Evolutionary conservation across 2,113 vertebrate species (phyloP).

Genomic region (Nibea coibor): DNA sequence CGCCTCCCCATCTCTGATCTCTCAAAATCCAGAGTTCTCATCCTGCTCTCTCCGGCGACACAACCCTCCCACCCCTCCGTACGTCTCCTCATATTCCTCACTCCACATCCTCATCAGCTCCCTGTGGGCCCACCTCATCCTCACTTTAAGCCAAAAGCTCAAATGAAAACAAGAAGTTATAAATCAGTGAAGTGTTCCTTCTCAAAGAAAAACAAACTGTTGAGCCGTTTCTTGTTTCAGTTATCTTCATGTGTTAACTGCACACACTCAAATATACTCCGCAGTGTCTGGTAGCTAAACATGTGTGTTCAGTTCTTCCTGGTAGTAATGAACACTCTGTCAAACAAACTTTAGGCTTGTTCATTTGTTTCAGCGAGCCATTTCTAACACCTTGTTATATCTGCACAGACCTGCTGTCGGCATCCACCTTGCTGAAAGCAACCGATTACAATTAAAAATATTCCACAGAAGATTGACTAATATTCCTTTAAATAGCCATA

Average conservation of each 20-base stretch:
- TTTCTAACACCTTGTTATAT: too few species aligned
- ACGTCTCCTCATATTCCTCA: constrained; percentile 32
- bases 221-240: constrained; percentile 1
- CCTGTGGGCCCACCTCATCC: constrained; percentile 19
- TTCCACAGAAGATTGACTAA: too few species aligned
- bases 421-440: too few species aligned
- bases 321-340: too few species aligned
- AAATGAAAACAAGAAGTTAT: constrained; percentile 70
- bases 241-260: background rate
- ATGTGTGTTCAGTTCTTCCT: background rate
- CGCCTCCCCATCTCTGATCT: constrained; percentile 58
- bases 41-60: constrained; percentile 27
- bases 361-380: too few species aligned
- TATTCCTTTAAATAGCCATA: too few species aligned
- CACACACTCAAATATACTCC: background rate
- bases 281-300: background rate
- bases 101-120: constrained; percentile 26
- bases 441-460: too few species aligned
- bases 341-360: too few species aligned
- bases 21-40: constrained; percentile 29
- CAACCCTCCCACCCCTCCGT: background rate
- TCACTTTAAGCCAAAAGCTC: constrained; percentile 26
- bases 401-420: too few species aligned
- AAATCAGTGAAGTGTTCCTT: constrained; percentile 59
- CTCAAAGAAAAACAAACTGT: constrained; percentile 38